Evolutionary conservation across 1,140 invertebrate genomes (phyloP), one percentile per base, ranked within the genome.

Genomic region (Lepidurus arcticus): DNA sequence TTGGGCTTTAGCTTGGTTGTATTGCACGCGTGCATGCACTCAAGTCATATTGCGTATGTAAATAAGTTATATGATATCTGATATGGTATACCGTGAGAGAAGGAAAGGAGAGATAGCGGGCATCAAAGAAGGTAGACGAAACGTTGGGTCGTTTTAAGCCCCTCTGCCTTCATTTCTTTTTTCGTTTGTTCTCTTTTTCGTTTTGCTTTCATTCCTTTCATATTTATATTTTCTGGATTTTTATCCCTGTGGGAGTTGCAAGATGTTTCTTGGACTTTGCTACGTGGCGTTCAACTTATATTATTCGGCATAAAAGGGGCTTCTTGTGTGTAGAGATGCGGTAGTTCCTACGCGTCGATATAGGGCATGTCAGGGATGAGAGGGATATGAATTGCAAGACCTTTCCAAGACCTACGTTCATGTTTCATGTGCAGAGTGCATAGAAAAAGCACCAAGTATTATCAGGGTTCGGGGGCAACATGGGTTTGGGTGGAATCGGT

Each of bases 151-250:
- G 53, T 13, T 65, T 65, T 65, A 65, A 65, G 53, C 53, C 21
- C 9, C 16, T 7, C 21, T n/a, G 16, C 9, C 21, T 65, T 65
- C 21, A 3, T 34, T 34, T 34, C 3, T 4, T 34, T 34, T 34
- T 3, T 34, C 2, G 34, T 4, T 65, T 65, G 53, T 65, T 7
- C n/a, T 65, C 45, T 10, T 16, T 65, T 65, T 9, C 1, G 1
- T 65, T 65, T 65, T 65, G 16, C 16, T 65, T 65, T 65, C 53
- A n/a, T 65, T 65, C 53, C 53, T 65, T 65, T 65, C 53, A 65
- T 65, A 65, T 65, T 65, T 65, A 65, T 65, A 65, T 65, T 21
- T n/a, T 65, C 53, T n/a, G 21, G 34, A 3, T n/a, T 65, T 65
- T 65, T 13, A 21, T 65, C 53, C 53, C 53, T 65, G 4, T n/a